A percentile compares a stretch with the other conserved stretches of the same genome.
phyloP scores from a whole-genome alignment of 2,888 invertebrate genomes.

The Polydrusus cervinus region DNA sequence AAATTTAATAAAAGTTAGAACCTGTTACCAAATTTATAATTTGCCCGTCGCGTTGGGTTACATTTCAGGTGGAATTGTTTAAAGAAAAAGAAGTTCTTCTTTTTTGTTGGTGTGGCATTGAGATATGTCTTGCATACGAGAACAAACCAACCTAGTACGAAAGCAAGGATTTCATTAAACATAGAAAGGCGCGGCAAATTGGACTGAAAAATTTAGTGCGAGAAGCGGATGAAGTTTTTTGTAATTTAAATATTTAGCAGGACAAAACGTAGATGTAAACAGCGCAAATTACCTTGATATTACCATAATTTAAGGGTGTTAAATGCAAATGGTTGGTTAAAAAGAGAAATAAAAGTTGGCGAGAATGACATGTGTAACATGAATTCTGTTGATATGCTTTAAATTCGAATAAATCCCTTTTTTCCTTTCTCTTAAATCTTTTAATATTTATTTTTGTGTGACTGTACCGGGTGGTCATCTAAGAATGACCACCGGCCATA shows the following conservation, averaged over 20 bases:
- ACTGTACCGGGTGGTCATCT: no score
- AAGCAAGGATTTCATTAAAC: constrained; percentile 41
- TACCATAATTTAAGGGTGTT: constrained; percentile 23
- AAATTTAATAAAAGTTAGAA: no score
- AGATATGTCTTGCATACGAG: constrained; percentile 29
- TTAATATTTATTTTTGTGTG: no score
- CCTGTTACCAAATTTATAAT: no score
- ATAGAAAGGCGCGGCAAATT: constrained; percentile 39
- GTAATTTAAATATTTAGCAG: constrained; percentile 45
- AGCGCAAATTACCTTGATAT: constrained; percentile 15
- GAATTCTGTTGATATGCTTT: no score
- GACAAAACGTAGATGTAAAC: constrained; percentile 23
- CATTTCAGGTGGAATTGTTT: background rate
- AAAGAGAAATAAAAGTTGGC: background rate
- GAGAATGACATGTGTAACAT: background rate
- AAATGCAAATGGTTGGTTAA: constrained; percentile 1
- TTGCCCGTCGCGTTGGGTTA: no score
- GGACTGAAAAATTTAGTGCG: constrained; percentile 40
- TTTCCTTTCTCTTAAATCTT: no score
- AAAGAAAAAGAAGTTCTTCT: background rate
- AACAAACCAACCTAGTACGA: constrained; percentile 21
- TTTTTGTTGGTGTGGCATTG: constrained; percentile 17
- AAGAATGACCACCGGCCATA: no score
- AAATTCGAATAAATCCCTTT: no score
- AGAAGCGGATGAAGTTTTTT: constrained; percentile 28